Percentiles rank a stretch among this genome's conserved stretches.
phyloP scores from a whole-genome alignment of 1,140 invertebrate genomes.

The Bombyx mandarina region DNA sequence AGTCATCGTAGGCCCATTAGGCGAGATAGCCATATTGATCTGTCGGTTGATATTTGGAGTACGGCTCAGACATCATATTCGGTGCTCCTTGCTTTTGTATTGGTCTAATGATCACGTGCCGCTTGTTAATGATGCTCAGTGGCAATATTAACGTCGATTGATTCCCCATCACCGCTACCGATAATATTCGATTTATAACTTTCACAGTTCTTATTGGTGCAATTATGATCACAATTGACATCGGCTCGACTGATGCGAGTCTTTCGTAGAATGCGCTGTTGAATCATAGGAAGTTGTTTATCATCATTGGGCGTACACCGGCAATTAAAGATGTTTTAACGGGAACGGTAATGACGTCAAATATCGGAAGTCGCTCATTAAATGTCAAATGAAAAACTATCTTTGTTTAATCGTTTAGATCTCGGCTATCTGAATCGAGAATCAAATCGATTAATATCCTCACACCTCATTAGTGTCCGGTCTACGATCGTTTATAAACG shows the following conservation, averaged over 20 bases:
- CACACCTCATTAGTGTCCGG: slow-evolving; percentile 61
- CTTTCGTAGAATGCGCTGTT: slow-evolving; percentile 11
- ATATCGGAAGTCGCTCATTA: slow-evolving; percentile 45
- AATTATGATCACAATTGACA: slow-evolving; percentile 49
- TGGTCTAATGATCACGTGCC: slow-evolving; percentile 60
- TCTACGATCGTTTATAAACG: slow-evolving; percentile 47
- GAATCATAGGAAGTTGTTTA: slow-evolving; percentile 14
- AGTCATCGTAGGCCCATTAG: slow-evolving; percentile 64
- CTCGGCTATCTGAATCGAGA: slow-evolving; percentile 40
- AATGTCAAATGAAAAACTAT: slow-evolving; percentile 30
- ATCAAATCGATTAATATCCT: slow-evolving; percentile 59
- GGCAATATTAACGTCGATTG: slow-evolving; percentile 51
- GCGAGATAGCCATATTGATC: slow-evolving; percentile 62
- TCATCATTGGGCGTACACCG: slow-evolving; percentile 18
- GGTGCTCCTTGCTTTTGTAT: slow-evolving; percentile 39
- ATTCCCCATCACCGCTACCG: slow-evolving; percentile 39
- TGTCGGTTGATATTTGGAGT: slow-evolving; percentile 38
- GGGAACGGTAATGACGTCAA: slow-evolving; percentile 8
- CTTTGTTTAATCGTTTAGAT: slow-evolving; percentile 40
- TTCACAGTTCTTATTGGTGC: slow-evolving; percentile 55
- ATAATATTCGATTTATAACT: slow-evolving; percentile 50
- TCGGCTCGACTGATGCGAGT: slow-evolving; percentile 24
- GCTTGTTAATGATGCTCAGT: slow-evolving; percentile 58
- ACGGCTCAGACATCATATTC: slow-evolving; percentile 6
- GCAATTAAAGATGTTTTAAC: slow-evolving; percentile 12